Conservation (phyloP, 1,140 invertebrate genomes). For the Radopholus similis region DNA sequence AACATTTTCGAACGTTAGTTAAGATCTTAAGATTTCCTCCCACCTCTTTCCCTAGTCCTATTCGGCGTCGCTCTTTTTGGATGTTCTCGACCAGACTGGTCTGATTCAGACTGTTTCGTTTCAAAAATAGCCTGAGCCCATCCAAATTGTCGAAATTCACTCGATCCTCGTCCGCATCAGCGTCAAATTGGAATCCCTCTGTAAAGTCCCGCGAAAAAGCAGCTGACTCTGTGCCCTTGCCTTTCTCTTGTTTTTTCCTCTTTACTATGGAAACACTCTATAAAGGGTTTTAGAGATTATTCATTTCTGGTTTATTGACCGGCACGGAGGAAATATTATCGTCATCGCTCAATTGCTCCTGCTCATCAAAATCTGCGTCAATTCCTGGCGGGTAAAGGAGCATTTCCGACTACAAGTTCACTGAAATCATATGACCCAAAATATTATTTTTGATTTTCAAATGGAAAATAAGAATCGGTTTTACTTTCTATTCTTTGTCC, state of each 20-base stretch:
- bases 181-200: background rate
- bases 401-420: background rate
- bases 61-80: background rate
- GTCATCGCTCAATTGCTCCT: slow-evolving; percentile 1
- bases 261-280: background rate
- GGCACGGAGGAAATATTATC: background rate
- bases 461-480: background rate
- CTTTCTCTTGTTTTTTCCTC: background rate
- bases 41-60: background rate
- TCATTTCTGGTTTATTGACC: background rate
- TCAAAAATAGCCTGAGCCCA: slow-evolving; percentile 6
- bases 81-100: slow-evolving; percentile 11
- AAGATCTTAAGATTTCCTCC: background rate
- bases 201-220: background rate
- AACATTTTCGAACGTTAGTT: background rate
- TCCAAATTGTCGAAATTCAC: background rate
- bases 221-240: background rate
- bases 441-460: too few relatives aligned
- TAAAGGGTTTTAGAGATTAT: background rate
- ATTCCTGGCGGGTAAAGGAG: slow-evolving; percentile 9
- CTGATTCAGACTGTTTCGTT: background rate
- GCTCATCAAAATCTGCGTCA: slow-evolving; percentile 1
- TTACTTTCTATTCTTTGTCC: too few relatives aligned
- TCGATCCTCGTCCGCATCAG: background rate
- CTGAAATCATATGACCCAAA: too few relatives aligned